Conservation (phyloP, 2,888 invertebrate genomes). For the Cerastoderma edule region DNA sequence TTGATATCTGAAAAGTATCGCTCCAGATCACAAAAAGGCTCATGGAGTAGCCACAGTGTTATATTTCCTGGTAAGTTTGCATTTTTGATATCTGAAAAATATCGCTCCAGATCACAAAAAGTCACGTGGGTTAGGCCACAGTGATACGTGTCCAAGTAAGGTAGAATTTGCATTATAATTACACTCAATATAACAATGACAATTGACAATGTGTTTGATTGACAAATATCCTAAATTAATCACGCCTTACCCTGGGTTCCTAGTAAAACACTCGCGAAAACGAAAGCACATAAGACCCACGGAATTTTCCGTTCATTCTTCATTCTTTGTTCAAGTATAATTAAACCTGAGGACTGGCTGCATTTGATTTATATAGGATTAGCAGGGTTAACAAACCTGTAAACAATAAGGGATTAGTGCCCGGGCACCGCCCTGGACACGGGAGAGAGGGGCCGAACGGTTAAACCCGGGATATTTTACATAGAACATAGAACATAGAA, state of each 20-base stretch:
- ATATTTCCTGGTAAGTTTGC: no score
- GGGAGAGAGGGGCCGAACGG: background rate
- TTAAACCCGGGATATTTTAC: background rate
- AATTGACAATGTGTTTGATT: background rate
- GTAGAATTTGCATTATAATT: background rate
- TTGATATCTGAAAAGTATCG: no score
- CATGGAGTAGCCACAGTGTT: no score
- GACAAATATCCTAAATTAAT: background rate
- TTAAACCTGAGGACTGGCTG: background rate
- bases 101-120: background rate
- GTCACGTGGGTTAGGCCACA: background rate
- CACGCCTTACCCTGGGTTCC: background rate
- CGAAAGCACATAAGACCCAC: background rate
- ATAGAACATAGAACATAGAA: background rate
- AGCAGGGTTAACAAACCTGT: background rate
- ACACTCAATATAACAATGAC: no score
- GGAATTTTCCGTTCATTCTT: constrained; percentile 13
- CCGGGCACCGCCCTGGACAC: background rate
- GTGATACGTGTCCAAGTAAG: background rate
- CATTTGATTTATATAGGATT: constrained; percentile 8
- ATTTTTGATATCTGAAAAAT: no score
- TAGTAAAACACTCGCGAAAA: background rate
- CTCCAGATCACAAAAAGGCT: no score
- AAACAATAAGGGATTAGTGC: constrained; percentile 9
- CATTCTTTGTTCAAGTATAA: background rate